Percentiles rank a stretch among this genome's conserved stretches.
Evolutionary conservation across 2,113 vertebrate species (phyloP).

Genomic region (Egretta garzetta): DNA sequence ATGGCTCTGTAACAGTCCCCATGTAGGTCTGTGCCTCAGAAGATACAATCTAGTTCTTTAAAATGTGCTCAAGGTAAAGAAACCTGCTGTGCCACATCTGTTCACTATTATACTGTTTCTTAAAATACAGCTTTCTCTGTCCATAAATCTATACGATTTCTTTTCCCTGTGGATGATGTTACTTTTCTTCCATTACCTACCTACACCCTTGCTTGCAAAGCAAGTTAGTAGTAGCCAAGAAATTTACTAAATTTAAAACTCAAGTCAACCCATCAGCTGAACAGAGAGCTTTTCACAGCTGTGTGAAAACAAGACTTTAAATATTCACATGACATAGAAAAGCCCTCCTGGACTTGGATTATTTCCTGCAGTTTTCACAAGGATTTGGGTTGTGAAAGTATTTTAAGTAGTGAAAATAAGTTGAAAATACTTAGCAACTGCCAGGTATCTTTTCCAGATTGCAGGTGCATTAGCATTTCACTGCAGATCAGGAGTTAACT

Average conservation of each 20-base stretch:
- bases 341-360: neutral
- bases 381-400: neutral
- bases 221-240: neutral
- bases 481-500: neutral
- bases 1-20: neutral
- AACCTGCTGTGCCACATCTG: neutral
- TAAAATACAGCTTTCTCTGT: neutral
- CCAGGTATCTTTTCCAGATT: neutral
- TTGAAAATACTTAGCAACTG: neutral
- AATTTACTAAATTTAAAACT: neutral
- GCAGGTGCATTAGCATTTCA: neutral
- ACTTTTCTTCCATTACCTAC: neutral
- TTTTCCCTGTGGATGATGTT: neutral
- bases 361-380: neutral
- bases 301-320: neutral
- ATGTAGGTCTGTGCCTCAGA: neutral
- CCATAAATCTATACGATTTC: neutral
- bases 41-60: neutral
- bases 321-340: neutral
- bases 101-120: neutral
- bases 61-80: neutral
- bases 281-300: neutral
- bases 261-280: neutral
- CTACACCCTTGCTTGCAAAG: neutral
- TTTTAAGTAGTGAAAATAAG: neutral